phyloP scores from a whole-genome alignment of 2,888 invertebrate species.

The Tricholauxania praeusta region DNA sequence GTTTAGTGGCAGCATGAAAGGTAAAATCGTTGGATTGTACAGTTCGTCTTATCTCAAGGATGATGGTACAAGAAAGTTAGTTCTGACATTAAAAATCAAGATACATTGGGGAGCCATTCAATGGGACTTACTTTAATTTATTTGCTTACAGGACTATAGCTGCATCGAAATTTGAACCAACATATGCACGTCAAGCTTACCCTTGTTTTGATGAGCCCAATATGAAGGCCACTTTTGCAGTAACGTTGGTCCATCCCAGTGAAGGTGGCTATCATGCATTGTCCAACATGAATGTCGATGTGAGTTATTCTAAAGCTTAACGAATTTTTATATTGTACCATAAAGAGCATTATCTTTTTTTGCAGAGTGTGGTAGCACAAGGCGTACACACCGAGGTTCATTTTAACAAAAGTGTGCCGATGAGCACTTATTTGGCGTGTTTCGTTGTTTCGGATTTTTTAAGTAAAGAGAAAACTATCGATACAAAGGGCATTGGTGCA shows the following conservation, averaged over 20 bases:
- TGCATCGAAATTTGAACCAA: constrained; percentile 96
- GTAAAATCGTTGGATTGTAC: constrained; percentile 82
- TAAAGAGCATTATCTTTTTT: not conserved
- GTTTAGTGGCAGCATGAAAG: constrained; percentile 76
- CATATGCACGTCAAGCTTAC: constrained; percentile 91
- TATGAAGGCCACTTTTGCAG: constrained; percentile 87
- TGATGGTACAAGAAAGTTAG: constrained; percentile 55
- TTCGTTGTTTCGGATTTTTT: constrained; percentile 93
- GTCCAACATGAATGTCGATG: constrained; percentile 86
- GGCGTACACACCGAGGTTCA: constrained; percentile 74
- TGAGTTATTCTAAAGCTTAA: constrained; percentile 54
- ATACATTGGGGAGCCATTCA: not conserved
- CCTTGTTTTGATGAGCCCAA: constrained; percentile 97
- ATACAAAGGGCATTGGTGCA: constrained; percentile 71
- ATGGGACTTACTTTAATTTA: not conserved
- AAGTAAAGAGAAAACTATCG: constrained; percentile 69
- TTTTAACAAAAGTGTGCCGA: constrained; percentile 86
- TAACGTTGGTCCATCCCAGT: constrained; percentile 80
- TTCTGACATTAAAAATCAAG: not conserved
- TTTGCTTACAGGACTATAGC: constrained; percentile 79
- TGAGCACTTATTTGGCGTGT: constrained; percentile 94
- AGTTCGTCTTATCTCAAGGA: constrained; percentile 73
- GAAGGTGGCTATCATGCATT: constrained; percentile 77
- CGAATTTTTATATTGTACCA: too few species aligned
- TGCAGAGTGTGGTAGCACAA: constrained; percentile 54